These are phyloP conservation scores for Nowickia ferox DNA, from an alignment of 2,888 invertebrate genomes.

Conservation along the genomic window DNA sequence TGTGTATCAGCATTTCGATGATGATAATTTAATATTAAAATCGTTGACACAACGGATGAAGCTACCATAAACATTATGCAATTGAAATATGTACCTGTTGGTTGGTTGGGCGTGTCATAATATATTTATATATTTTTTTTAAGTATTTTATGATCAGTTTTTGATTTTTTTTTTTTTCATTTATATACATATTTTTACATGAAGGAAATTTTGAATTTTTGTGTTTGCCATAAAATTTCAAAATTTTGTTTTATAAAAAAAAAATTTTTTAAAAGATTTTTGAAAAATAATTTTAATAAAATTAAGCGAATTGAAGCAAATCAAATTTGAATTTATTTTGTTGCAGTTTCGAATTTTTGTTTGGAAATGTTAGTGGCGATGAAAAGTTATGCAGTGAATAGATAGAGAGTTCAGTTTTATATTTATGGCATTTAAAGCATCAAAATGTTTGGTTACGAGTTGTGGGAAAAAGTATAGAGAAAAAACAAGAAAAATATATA, in stretches of 20 bases:
- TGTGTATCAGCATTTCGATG: slow-evolving; percentile 98
- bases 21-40: slow-evolving; percentile 98
- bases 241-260: slow-evolving; percentile 27
- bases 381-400: slow-evolving; percentile 14
- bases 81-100: slow-evolving; percentile 97
- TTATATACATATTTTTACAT: slow-evolving; percentile 37
- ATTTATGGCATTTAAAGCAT: slow-evolving; percentile 18
- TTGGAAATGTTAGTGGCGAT: background rate
- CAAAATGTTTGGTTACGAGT: slow-evolving; percentile 30
- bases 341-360: background rate
- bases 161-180: slow-evolving; percentile 52
- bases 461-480: slow-evolving; percentile 57
- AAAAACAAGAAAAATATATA: slow-evolving; percentile 61
- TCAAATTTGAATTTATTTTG: slow-evolving; percentile 26
- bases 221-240: slow-evolving; percentile 46
- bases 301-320: slow-evolving; percentile 35
- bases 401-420: background rate
- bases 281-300: slow-evolving; percentile 10
- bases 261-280: slow-evolving; percentile 22
- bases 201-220: slow-evolving; percentile 50
- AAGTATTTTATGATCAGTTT: slow-evolving; percentile 66
- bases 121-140: slow-evolving; percentile 63
- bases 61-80: slow-evolving; percentile 99
- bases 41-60: slow-evolving; percentile 98
- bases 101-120: slow-evolving; percentile 82